phyloP scores from a whole-genome alignment of 1,140 invertebrate species.

The Orius laevigatus region DNA sequence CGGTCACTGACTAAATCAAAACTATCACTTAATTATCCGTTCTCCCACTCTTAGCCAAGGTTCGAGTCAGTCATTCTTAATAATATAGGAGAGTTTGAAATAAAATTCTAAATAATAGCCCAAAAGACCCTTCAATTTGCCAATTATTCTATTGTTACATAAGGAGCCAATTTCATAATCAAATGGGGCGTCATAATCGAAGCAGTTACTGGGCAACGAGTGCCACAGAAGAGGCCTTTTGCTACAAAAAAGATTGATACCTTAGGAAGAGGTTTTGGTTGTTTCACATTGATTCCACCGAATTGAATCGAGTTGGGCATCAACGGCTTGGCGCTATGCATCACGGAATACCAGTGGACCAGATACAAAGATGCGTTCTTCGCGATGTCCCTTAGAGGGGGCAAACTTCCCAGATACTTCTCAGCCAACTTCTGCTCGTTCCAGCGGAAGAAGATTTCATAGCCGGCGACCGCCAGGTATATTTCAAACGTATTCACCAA shows the following conservation, averaged over 20 bases:
- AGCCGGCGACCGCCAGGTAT: not conserved
- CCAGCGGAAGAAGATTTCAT: not conserved
- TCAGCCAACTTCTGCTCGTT: constrained; percentile 2
- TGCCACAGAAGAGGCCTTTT: too few species aligned
- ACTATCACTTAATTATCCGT: too few species aligned
- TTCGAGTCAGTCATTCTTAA: too few species aligned
- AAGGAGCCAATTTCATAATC: too few species aligned
- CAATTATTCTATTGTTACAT: too few species aligned
- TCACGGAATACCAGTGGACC: constrained; percentile 41
- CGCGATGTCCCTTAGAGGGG: constrained; percentile 32
- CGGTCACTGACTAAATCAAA: too few species aligned
- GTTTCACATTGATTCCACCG: constrained; percentile 42
- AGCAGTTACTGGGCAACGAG: too few species aligned
- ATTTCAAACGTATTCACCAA: not conserved
- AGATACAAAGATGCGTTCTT: constrained; percentile 37
- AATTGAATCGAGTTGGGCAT: constrained; percentile 45
- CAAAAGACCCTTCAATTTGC: too few species aligned
- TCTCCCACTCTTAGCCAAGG: too few species aligned
- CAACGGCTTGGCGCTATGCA: constrained; percentile 37
- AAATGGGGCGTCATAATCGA: too few species aligned
- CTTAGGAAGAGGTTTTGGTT: constrained; percentile 34
- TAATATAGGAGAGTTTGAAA: too few species aligned
- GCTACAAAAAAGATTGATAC: constrained; percentile 23
- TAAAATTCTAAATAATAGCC: too few species aligned
- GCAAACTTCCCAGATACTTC: constrained; percentile 17